Conservation (phyloP, 2,888 invertebrate species). For the Cataglyphis altisquamis region DNA sequence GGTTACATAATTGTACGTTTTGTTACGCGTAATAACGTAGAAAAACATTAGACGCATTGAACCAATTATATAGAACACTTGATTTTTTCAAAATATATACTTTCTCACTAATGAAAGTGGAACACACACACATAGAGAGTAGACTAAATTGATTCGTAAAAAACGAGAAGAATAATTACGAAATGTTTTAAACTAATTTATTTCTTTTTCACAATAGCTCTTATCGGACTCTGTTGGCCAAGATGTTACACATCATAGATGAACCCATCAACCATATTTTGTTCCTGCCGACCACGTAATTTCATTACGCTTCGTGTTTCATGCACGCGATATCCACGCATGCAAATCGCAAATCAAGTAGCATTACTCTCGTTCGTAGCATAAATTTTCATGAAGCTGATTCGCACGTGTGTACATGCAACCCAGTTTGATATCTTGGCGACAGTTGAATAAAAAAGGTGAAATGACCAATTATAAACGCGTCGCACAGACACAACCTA, state of each 20-base stretch:
- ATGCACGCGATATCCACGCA: background rate
- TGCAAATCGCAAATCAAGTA: constrained; percentile 39
- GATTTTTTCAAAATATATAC: constrained; percentile 40
- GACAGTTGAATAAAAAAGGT: constrained; percentile 65
- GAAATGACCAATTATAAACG: constrained; percentile 74
- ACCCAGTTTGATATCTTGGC: constrained; percentile 62
- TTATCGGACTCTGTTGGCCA: background rate
- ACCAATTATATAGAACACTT: background rate
- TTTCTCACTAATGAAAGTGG: constrained; percentile 45
- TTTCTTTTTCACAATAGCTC: background rate
- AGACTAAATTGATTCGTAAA: constrained; percentile 29
- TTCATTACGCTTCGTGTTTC: constrained; percentile 12
- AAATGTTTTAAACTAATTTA: constrained; percentile 20
- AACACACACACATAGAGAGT: background rate
- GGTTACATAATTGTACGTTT: constrained; percentile 42
- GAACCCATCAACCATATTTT: background rate
- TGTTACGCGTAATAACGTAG: constrained; percentile 27
- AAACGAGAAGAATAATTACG: background rate
- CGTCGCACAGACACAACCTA: constrained; percentile 68
- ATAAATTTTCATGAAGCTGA: constrained; percentile 61
- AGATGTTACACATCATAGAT: background rate
- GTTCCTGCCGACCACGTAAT: constrained; percentile 1
- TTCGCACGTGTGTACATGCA: constrained; percentile 48
- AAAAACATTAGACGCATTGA: constrained; percentile 29
- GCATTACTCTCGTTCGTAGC: constrained; percentile 52